phyloP scores from a whole-genome alignment of 2,888 invertebrate species.

The Drosophila picticornis region DNA sequence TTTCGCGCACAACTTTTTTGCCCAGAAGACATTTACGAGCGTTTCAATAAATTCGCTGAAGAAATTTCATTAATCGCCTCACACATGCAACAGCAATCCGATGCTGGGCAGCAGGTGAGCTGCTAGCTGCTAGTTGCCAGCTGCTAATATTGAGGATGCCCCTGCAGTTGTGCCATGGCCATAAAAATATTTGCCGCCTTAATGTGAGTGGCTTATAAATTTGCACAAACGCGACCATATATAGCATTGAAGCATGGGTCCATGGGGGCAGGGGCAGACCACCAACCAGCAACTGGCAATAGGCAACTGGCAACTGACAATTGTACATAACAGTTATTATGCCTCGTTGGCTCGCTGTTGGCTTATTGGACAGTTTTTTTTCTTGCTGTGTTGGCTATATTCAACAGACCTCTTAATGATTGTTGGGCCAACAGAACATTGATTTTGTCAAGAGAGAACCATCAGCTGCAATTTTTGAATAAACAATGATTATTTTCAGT shows the following conservation, averaged over 20 bases:
- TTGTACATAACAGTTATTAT: slow-evolving; percentile 73
- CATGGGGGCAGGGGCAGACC: slow-evolving; percentile 36
- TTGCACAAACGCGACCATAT: slow-evolving; percentile 77
- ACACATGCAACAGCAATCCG: slow-evolving; percentile 4
- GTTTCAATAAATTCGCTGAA: slow-evolving; percentile 70
- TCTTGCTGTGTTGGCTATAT: slow-evolving; percentile 39
- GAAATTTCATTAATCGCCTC: slow-evolving; percentile 76
- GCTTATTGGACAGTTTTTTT: slow-evolving; percentile 10
- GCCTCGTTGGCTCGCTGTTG: slow-evolving; percentile 37
- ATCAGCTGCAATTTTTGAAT: background rate
- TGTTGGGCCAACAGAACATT: background rate
- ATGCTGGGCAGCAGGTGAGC: slow-evolving; percentile 48
- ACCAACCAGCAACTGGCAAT: slow-evolving; percentile 40
- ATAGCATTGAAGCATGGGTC: slow-evolving; percentile 52
- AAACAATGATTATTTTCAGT: background rate
- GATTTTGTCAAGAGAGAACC: background rate
- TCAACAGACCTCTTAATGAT: background rate
- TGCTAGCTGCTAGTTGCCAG: background rate
- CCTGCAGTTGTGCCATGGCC: slow-evolving; percentile 54
- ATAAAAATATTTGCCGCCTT: slow-evolving; percentile 80
- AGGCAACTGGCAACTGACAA: slow-evolving; percentile 29
- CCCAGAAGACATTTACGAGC: slow-evolving; percentile 53
- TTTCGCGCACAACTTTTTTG: slow-evolving; percentile 45
- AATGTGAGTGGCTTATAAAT: slow-evolving; percentile 80
- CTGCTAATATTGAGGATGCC: slow-evolving; percentile 48